Evolutionary conservation across 2,797 vertebrate genomes (phyloP).

Genomic region (Phaenicophaeus curvirostris): DNA sequence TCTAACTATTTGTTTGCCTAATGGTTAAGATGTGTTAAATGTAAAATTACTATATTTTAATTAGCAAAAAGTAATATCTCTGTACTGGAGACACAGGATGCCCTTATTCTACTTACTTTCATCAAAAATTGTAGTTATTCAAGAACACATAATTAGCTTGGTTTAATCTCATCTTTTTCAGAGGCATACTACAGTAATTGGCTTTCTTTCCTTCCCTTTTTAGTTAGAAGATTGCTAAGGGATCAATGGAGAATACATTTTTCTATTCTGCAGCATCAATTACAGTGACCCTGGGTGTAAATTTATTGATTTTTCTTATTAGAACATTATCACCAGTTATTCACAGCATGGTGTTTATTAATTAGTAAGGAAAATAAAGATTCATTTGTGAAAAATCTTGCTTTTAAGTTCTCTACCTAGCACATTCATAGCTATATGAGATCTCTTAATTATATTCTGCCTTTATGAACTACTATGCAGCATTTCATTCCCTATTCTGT

Average conservation of each 20-base stretch:
- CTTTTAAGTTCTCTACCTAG: constrained; percentile 67
- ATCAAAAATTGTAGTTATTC: constrained; percentile 77
- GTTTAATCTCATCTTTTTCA: constrained; percentile 82
- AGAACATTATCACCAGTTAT: constrained; percentile 76
- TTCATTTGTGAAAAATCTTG: constrained; percentile 66
- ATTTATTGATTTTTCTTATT: constrained; percentile 83
- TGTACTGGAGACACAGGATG: constrained; percentile 48
- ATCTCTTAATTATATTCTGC: constrained; percentile 34
- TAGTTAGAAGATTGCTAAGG: constrained; percentile 74
- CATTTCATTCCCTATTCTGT: neutral
- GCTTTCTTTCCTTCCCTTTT: constrained; percentile 76
- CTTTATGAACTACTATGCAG: constrained; percentile 5
- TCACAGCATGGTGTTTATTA: constrained; percentile 79
- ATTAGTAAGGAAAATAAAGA: constrained; percentile 76
- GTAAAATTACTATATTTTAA: constrained; percentile 60
- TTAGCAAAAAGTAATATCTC: constrained; percentile 65
- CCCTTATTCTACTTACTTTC: constrained; percentile 70
- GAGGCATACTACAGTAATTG: constrained; percentile 78
- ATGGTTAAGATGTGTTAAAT: constrained; percentile 40
- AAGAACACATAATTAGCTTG: constrained; percentile 78
- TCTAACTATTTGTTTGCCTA: constrained; percentile 24
- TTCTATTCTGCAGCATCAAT: constrained; percentile 74
- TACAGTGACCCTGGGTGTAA: constrained; percentile 76
- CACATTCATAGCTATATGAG: constrained; percentile 29
- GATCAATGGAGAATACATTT: constrained; percentile 78